Conservation (phyloP, 2,113 vertebrate genomes). For the Donacobius atricapilla region DNA sequence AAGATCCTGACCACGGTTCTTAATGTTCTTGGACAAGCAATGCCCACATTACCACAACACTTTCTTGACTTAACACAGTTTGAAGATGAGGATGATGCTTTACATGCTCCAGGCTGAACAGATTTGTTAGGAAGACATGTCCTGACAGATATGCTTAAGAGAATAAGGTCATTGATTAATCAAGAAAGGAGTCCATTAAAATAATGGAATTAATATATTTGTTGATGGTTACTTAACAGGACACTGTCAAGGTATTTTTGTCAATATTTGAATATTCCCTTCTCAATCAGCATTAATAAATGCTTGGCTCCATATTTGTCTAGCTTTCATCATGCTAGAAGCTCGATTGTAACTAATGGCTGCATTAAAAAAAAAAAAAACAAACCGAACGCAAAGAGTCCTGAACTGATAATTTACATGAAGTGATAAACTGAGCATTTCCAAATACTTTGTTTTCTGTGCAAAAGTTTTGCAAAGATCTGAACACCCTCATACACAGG, state of each 20-base stretch:
- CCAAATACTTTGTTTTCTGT: background rate
- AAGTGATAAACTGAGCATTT: background rate
- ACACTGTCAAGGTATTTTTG: slow-evolving; percentile 39
- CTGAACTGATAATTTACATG: background rate
- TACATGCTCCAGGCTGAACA: slow-evolving; percentile 27
- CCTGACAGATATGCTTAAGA: slow-evolving; percentile 51
- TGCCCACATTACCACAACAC: slow-evolving; percentile 58
- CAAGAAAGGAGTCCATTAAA: slow-evolving; percentile 48
- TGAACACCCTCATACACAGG: background rate
- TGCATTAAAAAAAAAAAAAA: background rate
- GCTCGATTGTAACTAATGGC: background rate
- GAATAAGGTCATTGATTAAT: slow-evolving; percentile 66
- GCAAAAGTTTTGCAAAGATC: background rate
- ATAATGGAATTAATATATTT: slow-evolving; percentile 50
- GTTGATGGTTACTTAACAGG: slow-evolving; percentile 31
- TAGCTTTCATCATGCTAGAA: background rate
- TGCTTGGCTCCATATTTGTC: background rate
- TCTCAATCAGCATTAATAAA: background rate
- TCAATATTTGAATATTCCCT: background rate
- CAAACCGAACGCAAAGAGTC: background rate
- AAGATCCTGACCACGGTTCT: slow-evolving; percentile 68
- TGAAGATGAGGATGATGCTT: slow-evolving; percentile 61
- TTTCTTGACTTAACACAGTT: slow-evolving; percentile 61
- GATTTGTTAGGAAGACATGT: slow-evolving; percentile 52
- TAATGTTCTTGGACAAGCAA: slow-evolving; percentile 72